These are phyloP conservation scores for Gryon sp. DNA, from an alignment of 1,140 invertebrate species.

Conservation along the genomic window DNA sequence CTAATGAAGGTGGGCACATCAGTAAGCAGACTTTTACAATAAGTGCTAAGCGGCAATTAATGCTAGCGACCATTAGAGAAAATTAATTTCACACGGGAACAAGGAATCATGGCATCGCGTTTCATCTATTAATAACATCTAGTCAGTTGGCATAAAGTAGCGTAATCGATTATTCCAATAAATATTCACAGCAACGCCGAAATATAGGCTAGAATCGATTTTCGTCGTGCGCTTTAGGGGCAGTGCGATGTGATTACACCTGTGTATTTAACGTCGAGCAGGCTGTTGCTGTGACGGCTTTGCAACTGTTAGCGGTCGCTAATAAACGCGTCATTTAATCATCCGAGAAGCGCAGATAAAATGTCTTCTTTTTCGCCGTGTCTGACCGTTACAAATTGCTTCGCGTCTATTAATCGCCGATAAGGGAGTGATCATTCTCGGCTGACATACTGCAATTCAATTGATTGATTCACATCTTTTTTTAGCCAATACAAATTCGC, in stretches of 20 bases:
- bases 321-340: constrained; percentile 64
- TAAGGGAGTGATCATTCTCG: constrained; percentile 32
- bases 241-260: constrained; percentile 48
- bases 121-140: constrained; percentile 50
- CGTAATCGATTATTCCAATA: constrained; percentile 56
- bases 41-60: constrained; percentile 30
- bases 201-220: constrained; percentile 58
- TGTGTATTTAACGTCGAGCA: constrained; percentile 41
- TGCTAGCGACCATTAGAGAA: constrained; percentile 9
- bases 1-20: background rate
- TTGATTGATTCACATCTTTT: constrained; percentile 15
- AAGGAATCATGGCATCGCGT: constrained; percentile 36
- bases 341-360: constrained; percentile 28
- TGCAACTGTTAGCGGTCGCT: constrained; percentile 49
- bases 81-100: constrained; percentile 46
- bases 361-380: constrained; percentile 30
- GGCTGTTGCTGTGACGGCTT: constrained; percentile 49
- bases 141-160: constrained; percentile 33
- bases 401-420: constrained; percentile 48
- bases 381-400: constrained; percentile 42
- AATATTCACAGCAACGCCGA: constrained; percentile 52
- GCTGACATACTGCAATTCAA: constrained; percentile 23
- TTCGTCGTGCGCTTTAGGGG: constrained; percentile 34
- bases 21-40: background rate
- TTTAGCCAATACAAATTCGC: background rate